Evolutionary conservation across 2,797 vertebrate species (phyloP).

Genomic region (Ptychobarbus kaznakovi): DNA sequence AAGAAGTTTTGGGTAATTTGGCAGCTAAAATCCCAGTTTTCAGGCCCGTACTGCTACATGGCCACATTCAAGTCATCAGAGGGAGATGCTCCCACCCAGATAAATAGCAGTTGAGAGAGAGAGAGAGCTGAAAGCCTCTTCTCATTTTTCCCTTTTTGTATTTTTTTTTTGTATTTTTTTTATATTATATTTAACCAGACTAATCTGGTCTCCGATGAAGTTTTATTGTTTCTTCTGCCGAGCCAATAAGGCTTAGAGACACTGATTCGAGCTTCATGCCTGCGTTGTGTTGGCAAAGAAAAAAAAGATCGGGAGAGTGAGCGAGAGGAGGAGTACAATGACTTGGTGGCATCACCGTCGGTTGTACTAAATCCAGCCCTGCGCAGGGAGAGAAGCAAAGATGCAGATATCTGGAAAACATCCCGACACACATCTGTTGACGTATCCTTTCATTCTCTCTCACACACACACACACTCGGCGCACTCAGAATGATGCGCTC

Average conservation of each 20-base stretch:
- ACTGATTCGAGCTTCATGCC: constrained; percentile 78
- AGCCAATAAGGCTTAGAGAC: constrained; percentile 84
- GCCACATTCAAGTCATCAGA: constrained; percentile 78
- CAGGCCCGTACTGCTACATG: constrained; percentile 72
- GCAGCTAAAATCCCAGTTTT: constrained; percentile 79
- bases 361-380: constrained; percentile 69
- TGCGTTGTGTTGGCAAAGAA: constrained; percentile 75
- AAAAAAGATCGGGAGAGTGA: constrained; percentile 74
- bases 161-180: constrained; percentile 57
- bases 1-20: constrained; percentile 83
- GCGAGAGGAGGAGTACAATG: constrained; percentile 60
- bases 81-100: constrained; percentile 76
- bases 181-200: constrained; percentile 61
- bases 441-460: constrained; percentile 53
- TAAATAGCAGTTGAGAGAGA: constrained; percentile 77
- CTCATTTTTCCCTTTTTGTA: constrained; percentile 46
- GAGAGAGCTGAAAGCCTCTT: constrained; percentile 66
- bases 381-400: constrained; percentile 49
- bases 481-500: neutral
- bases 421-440: constrained; percentile 67
- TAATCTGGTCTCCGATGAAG: constrained; percentile 89
- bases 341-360: constrained; percentile 68
- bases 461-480: neutral
- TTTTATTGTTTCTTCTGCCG: constrained; percentile 87
- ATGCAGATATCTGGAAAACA: constrained; percentile 67